These are phyloP conservation scores for Lasioglossum oenotherae DNA, from an alignment of 2,888 invertebrate genomes.

Conservation along the genomic window DNA sequence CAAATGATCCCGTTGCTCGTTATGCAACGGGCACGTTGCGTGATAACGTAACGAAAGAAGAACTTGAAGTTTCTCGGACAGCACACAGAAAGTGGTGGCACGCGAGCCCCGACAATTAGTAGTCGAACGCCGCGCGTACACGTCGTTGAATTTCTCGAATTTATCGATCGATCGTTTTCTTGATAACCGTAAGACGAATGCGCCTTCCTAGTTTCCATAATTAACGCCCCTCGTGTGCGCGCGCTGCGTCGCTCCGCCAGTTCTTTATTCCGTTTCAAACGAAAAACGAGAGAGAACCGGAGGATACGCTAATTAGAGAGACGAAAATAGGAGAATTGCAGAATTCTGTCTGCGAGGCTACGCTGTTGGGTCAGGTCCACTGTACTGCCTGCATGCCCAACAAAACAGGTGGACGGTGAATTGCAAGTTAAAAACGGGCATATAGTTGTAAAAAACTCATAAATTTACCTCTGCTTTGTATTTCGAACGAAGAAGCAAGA, in stretches of 20 bases:
- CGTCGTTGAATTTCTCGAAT: slow-evolving; percentile 58
- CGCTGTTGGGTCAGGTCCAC: background rate
- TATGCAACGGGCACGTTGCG: slow-evolving; percentile 59
- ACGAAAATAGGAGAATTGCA: background rate
- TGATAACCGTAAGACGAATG: slow-evolving; percentile 54
- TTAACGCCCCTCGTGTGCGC: slow-evolving; percentile 38
- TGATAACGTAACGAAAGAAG: slow-evolving; percentile 51
- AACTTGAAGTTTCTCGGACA: slow-evolving; percentile 40
- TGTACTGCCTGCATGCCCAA: too few species aligned
- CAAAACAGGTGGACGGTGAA: background rate
- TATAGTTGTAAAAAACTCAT: background rate
- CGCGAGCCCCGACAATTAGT: slow-evolving; percentile 59
- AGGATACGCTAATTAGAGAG: slow-evolving; percentile 7
- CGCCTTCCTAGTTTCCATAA: slow-evolving; percentile 47
- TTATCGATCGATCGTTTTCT: slow-evolving; percentile 59
- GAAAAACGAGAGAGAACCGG: background rate
- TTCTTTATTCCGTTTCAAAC: slow-evolving; percentile 3
- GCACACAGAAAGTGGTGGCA: slow-evolving; percentile 28
- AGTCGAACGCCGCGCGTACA: slow-evolving; percentile 42
- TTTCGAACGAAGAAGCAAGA: too few species aligned
- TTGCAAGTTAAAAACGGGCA: background rate
- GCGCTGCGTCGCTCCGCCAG: background rate
- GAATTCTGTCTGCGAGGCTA: background rate
- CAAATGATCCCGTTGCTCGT: slow-evolving; percentile 38
- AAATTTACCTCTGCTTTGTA: too few species aligned